These are phyloP conservation scores for Nyctereutes procyonoides DNA, from an alignment of 2,113 vertebrate genomes.

Conservation along the genomic window DNA sequence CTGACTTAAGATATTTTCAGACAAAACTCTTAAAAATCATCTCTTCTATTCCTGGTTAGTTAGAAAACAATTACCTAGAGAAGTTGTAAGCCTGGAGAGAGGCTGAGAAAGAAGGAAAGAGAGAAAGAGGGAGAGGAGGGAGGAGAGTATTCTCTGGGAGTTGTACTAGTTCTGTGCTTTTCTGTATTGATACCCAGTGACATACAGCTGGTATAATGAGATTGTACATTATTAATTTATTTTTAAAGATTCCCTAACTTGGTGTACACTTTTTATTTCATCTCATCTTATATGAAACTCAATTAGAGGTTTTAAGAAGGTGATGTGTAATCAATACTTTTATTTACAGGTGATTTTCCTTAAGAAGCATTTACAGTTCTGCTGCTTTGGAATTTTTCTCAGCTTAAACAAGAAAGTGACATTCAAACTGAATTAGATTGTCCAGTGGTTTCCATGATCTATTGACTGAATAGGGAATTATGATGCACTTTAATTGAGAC, in stretches of 20 bases:
- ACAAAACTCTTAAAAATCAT: not conserved
- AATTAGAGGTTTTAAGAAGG: not conserved
- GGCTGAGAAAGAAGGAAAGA: not conserved
- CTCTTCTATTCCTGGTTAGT: not conserved
- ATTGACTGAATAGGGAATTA: not conserved
- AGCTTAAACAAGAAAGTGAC: not conserved
- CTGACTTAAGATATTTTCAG: not conserved
- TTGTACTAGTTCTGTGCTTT: not conserved
- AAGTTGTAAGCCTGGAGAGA: not conserved
- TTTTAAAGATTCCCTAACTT: conserved; percentile 5
- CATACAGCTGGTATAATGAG: not conserved
- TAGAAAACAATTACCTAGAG: not conserved
- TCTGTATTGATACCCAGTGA: not conserved
- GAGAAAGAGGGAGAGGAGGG: not conserved
- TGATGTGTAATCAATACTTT: conserved; percentile 38
- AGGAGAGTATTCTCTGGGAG: not conserved
- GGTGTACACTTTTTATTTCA: not conserved
- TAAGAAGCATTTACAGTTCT: not conserved
- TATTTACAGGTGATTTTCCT: conserved; percentile 20
- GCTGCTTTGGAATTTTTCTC: conserved; percentile 28
- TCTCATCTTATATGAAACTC: conserved; percentile 36
- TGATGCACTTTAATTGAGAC: not conserved
- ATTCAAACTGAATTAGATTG: not conserved
- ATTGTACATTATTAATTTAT: not conserved
- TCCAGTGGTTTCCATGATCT: not conserved